Evolutionary conservation across 2,797 vertebrate species (phyloP).

Genomic region (Parotocinclus haroldoi): DNA sequence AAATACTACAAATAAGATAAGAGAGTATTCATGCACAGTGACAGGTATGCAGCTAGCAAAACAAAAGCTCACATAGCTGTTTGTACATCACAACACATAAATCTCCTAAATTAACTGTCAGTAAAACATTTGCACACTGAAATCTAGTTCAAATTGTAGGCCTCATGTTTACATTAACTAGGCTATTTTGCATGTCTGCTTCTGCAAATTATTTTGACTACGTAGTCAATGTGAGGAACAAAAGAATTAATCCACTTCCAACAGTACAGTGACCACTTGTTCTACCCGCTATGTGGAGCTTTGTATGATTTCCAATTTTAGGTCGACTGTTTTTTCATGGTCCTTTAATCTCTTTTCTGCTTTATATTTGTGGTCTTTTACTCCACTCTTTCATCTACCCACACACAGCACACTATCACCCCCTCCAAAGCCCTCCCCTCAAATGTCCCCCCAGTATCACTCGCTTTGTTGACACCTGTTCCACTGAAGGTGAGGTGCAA

Average conservation of each 20-base stretch:
- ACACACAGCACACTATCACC: background rate
- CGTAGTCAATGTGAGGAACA: too few species aligned
- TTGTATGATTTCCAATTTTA: constrained; percentile 21
- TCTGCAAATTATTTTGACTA: background rate
- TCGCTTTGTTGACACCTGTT: background rate
- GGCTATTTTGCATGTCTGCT: background rate
- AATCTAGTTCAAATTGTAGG: background rate
- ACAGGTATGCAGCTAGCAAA: background rate
- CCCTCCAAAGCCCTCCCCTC: too few species aligned
- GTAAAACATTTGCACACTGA: background rate
- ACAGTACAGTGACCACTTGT: background rate
- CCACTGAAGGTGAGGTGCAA: background rate
- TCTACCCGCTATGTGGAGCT: constrained; percentile 4
- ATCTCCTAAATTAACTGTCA: background rate
- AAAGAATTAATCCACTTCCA: background rate
- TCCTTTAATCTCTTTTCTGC: constrained; percentile 2
- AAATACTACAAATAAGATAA: too few species aligned
- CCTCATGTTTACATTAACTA: background rate
- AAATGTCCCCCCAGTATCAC: background rate
- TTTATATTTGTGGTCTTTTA: constrained; percentile 4
- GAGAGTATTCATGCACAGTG: too few species aligned
- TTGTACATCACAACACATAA: too few species aligned
- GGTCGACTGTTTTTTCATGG: constrained; percentile 2
- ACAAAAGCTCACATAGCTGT: background rate
- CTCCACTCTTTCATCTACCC: background rate